Evolutionary conservation across 1,140 invertebrate genomes (phyloP).

Genomic region (Drosophila ironensis): DNA sequence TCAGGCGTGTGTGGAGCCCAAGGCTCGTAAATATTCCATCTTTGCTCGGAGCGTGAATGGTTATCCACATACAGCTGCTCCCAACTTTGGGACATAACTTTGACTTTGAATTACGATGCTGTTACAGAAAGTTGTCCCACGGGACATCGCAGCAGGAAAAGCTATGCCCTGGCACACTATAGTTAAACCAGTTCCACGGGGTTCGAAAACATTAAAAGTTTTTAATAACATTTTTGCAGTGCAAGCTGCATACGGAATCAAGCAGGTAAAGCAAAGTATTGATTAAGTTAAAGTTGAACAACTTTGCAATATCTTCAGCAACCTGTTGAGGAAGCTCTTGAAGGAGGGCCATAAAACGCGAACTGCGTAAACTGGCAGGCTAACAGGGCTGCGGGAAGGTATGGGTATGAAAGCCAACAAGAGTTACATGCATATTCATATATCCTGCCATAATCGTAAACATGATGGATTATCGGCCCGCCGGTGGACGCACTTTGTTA

Average conservation of each 20-base stretch:
- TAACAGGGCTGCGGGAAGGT: background rate
- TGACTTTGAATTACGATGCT: slow-evolving; percentile 39
- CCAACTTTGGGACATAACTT: slow-evolving; percentile 45
- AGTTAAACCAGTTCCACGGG: background rate
- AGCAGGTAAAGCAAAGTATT: slow-evolving; percentile 14
- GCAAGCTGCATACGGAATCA: slow-evolving; percentile 2
- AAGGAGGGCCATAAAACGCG: background rate
- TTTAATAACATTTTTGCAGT: slow-evolving; percentile 45
- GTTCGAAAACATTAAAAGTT: slow-evolving; percentile 20
- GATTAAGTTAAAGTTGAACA: slow-evolving; percentile 20
- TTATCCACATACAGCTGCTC: slow-evolving; percentile 19
- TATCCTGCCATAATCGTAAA: slow-evolving; percentile 65
- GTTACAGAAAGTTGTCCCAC: slow-evolving; percentile 37
- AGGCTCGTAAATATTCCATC: slow-evolving; percentile 17
- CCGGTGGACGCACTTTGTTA: slow-evolving; percentile 27
- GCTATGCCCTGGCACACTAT: too few relatives aligned
- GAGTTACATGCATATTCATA: slow-evolving; percentile 33
- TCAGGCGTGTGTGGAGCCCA: background rate
- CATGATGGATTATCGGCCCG: slow-evolving; percentile 63
- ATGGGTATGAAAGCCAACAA: slow-evolving; percentile 11
- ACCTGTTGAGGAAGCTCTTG: slow-evolving; percentile 21
- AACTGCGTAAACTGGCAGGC: slow-evolving; percentile 1
- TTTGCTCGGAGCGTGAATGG: slow-evolving; percentile 12
- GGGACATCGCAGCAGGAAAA: background rate
- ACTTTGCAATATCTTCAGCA: slow-evolving; percentile 15